These are phyloP conservation scores for Beris chalybata DNA, from an alignment of 2,888 invertebrate genomes.

Conservation along the genomic window DNA sequence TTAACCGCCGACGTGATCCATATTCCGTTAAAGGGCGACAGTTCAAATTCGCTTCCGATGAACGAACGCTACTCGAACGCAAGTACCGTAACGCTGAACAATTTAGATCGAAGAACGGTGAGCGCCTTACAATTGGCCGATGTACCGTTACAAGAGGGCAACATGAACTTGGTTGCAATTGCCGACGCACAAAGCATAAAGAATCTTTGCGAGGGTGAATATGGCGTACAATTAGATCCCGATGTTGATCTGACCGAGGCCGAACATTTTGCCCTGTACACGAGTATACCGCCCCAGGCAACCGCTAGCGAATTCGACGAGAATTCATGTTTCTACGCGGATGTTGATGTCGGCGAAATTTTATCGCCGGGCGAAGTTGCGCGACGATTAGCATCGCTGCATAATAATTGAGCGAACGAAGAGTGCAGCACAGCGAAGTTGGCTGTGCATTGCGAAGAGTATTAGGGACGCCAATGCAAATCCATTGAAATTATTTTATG, in stretches of 20 bases:
- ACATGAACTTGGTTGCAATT: conserved; percentile 63
- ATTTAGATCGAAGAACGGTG: conserved; percentile 54
- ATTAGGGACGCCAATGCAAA: conserved; percentile 32
- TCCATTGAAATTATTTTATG: background rate
- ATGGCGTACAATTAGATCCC: conserved; percentile 55
- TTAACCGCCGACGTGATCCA: conserved; percentile 66
- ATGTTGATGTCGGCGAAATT: conserved; percentile 77
- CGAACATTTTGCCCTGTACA: conserved; percentile 85
- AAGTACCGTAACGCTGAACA: conserved; percentile 53
- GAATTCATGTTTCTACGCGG: conserved; percentile 82
- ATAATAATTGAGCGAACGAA: conserved; percentile 46
- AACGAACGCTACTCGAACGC: conserved; percentile 56
- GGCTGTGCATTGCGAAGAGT: conserved; percentile 33
- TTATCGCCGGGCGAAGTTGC: conserved; percentile 57
- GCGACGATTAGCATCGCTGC: conserved; percentile 50
- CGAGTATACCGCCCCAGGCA: conserved; percentile 82
- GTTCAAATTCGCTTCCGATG: conserved; percentile 58
- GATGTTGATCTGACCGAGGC: conserved; percentile 79
- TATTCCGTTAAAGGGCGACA: conserved; percentile 66
- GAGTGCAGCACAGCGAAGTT: conserved; percentile 36
- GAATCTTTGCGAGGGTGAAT: conserved; percentile 55
- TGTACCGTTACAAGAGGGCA: conserved; percentile 56
- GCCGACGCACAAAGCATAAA: conserved; percentile 56
- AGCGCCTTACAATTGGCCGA: conserved; percentile 56
- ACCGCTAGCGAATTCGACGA: conserved; percentile 88